These are phyloP conservation scores for Callorhinus ursinus DNA, from an alignment of 2,113 vertebrate genomes.

Conservation along the genomic window DNA sequence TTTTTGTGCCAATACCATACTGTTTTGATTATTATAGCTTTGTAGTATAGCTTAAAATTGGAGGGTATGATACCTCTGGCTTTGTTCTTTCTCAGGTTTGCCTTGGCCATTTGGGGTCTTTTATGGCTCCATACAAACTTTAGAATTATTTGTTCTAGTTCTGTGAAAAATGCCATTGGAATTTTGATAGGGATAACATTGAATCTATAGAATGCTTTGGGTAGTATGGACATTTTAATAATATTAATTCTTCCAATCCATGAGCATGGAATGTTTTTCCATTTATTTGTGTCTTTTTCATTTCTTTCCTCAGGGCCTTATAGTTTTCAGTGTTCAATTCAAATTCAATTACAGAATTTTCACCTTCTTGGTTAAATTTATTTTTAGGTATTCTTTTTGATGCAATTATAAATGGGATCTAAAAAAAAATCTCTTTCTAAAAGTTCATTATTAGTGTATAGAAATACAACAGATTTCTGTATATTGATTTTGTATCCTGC, in stretches of 20 bases:
- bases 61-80: not conserved
- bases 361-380: not conserved
- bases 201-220: not conserved
- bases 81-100: not conserved
- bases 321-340: not conserved
- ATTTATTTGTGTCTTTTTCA: not conserved
- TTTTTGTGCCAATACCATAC: not conserved
- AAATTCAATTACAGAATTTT: not conserved
- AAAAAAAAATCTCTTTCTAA: not conserved
- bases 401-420: not conserved
- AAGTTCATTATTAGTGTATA: not conserved
- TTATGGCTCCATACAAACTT: not conserved
- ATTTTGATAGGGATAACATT: not conserved
- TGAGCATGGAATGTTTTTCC: not conserved
- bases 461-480: not conserved
- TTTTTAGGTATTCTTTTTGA: not conserved
- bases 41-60: not conserved
- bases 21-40: not conserved
- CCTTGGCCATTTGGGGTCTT: not conserved
- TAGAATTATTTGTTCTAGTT: not conserved
- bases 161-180: not conserved
- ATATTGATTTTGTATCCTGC: not conserved
- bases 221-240: not conserved
- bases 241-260: not conserved
- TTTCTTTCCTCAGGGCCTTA: not conserved